Evolutionary conservation across 2,797 vertebrate genomes (phyloP), one percentile per base, ranked within the genome.

Genomic region (Dendrocincla fuliginosa): DNA sequence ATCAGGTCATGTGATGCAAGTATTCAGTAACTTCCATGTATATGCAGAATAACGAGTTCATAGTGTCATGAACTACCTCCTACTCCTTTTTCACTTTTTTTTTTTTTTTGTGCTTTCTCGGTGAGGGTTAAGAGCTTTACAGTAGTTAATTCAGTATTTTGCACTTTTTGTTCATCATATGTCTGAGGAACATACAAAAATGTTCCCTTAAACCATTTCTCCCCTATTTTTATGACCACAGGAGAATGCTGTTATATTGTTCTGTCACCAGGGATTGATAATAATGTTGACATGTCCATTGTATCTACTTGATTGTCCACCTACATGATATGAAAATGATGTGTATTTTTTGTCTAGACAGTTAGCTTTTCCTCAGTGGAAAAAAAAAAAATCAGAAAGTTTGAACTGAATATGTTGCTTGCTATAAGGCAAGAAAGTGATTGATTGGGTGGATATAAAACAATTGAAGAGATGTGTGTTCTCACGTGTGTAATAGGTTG

Each of bases 401-500:
- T 81, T 63, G 41, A 68, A 60, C n/a, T 12, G 57, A 92, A 68
- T 3, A 14, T 53, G 18, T 91, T 91, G 56, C 88, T 91, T 91
- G 56, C 88, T 63, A 6, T 84, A 89, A 96, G 93, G 86, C 63
- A 91, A 69, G 44, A 84, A 92, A 64, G 89, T 84, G 89, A 96
- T 91, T 89, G 85, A 96, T 92, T 84, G 44, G 11, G n/a, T 89
- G 42, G 65, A 56, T 94, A 87, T 49, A 94, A 84, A 94, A 79
- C 89, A 91, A 70, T 6, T 94, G 92, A 53, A 94, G 50, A 96
- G 39, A 86, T 89, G 76, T 93, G 90, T 84, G 78, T 89, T 75
- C 47, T 96, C 93, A 89, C 71, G 61, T 95, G 91, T 95, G 78
- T 92, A 94, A 96, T 94, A 90, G 68, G 44, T 73, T 94, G 39